Evolutionary conservation across 2,113 vertebrate species (phyloP), one percentile per base, ranked within the genome.

Genomic region (Pontoporia blainvillei): DNA sequence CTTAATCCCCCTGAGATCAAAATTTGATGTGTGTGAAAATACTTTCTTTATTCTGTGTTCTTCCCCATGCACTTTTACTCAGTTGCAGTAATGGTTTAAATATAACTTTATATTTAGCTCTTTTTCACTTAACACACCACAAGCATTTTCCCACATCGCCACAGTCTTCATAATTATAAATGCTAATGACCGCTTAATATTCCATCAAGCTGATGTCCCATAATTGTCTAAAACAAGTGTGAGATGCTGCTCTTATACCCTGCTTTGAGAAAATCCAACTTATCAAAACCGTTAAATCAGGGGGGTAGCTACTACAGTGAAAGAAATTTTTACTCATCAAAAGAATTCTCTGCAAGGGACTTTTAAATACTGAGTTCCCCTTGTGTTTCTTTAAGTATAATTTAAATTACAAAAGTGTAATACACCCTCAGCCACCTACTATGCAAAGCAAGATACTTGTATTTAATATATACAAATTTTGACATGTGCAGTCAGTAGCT

Each of bases 141-240:
- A 87, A 95, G 61, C 61, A 61, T 93, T 96, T 93, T 67, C 34
- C 84, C 46, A 14, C n/a, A 81, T 73, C 8, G 0, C 92, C 87
- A 83, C 85, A 83, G 66, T 86, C 83, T 81, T 89, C 78, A 41
- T 72, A 95, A 95, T 93, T 96, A 91, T 78, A 89, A 76, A 93
- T 96, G 66, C 90, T 97, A 95, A 93, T 95, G 66, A 91, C 72
- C 92, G 52, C 36, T 94, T 95, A 94, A 87, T 96, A 94, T 82
- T 86, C 71, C 83, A 62, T 91, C 90, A 91, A 86, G 72, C 61
- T 54, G 90, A 93, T 91, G 39, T 31, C 57, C 52, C 39, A 3
- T 54, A 78, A 89, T 88, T 93, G 52, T 96, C 90, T 96, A 89
- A 86, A 90, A 83, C 8, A 7, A 85, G 6, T 54, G 90, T 76